Conservation (phyloP, 2,888 invertebrate genomes). For the Caenorhabditis sp. region DNA sequence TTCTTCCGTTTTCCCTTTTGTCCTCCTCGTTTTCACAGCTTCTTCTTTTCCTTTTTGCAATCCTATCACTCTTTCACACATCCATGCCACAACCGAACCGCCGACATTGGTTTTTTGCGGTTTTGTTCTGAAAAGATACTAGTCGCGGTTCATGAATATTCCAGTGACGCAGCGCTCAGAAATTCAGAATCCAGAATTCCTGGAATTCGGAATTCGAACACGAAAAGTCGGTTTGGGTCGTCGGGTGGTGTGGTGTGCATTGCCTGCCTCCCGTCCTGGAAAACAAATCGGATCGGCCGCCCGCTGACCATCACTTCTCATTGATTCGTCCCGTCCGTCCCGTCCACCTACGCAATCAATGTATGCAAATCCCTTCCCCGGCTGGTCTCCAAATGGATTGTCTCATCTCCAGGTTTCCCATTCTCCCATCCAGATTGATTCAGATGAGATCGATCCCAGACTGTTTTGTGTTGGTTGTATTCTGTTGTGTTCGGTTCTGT, state of each 20-base stretch:
- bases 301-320: conserved; percentile 29
- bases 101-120: neutral
- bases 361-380: conserved; percentile 30
- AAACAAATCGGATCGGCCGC: conserved; percentile 34
- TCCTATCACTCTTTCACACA: no score
- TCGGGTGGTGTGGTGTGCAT: no score
- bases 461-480: no score
- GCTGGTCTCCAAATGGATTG: neutral
- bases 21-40: neutral
- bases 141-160: conserved; percentile 35
- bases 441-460: no score
- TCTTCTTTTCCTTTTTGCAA: no score
- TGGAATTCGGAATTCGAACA: neutral
- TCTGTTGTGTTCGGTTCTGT: conserved; percentile 11
- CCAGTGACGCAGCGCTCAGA: neutral
- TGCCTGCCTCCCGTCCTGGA: neutral
- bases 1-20: neutral
- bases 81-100: neutral
- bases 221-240: neutral
- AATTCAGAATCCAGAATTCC: neutral
- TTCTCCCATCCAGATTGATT: no score
- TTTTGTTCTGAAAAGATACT: conserved; percentile 25
- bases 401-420: neutral
- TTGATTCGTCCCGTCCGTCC: conserved; percentile 10
- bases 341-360: conserved; percentile 39